Base-by-base conservation (phyloP, 2,797 vertebrate genomes). In the Danio albolineatus region DNA sequence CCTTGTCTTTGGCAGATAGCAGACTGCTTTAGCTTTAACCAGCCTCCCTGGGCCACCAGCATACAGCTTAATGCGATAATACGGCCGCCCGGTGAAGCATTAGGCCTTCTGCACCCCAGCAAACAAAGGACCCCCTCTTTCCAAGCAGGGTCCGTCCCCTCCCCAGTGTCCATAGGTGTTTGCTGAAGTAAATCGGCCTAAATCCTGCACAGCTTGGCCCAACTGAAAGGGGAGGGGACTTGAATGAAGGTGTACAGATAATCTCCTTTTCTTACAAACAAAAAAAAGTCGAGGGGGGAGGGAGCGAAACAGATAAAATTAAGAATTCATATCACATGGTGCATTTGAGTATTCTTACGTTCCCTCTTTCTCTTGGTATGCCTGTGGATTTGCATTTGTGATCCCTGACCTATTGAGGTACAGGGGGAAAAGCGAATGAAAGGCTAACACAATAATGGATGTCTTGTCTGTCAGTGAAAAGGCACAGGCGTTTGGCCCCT, bases 141-240 rank as follows among this genome's bases (percentile, higher is more conserved):
- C 90, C 93, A 91, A 91, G 92, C 91, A 46, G 94, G 94, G 89
- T 93, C 90, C 84, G 53, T 70, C 87, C 90, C 91, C 90, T 93
- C 91, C 90, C 90, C 91, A 93, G 92, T 93, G 92, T 95, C 94
- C 94, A 94, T 94, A 96, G 95, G 95, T 95, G 94, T 95, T 95
- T 93, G 94, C 91, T 93, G 93, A 95, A 96, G 95, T 96, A 96
- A 96, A 96, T 96, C 95, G 95, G 94, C 92, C 95, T 95, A 96
- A 96, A 96, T 95, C 95, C 95, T 91, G 91, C 89, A 84, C 90
- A 90, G 93, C 92, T 94, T 94, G 93, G 93, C 83, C 82, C 85
- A 82, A 62, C 77, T 82, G 86, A 84, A 92, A 90, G 92, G 92
- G 88, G 91, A 90, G 91, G 87, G 89, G 82, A 65, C 75, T 77